Evolutionary conservation across 2,113 vertebrate species (phyloP), one percentile per base, ranked within the genome.

Genomic region (Macaca nemestrina): DNA sequence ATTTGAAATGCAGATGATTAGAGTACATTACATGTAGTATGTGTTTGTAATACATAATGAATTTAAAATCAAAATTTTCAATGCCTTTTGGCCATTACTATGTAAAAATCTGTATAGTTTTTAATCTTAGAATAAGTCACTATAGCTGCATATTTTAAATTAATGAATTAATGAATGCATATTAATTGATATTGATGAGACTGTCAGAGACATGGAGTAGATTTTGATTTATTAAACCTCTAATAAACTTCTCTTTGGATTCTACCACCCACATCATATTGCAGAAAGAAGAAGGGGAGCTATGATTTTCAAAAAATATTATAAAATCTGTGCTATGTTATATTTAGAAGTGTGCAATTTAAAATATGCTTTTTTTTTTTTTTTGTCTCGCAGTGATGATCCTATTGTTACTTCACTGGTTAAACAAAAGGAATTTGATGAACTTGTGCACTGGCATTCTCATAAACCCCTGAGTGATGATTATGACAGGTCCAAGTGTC

Each of bases 371-470:
- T 68, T 18, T 95, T 83, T 95, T 35, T 83, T 94, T 38, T 84
- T 83, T 95, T 38, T 91, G 2, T 88, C 55, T 96, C 18, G 68
- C 80, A 98, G 98, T 6, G 76, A 98, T 93, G 97, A 98, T 61
- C 96, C 98, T 8, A 35, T 75, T 48, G 80, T 98, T 22, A 92
- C 91, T 3, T 97, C 97, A 12, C 87, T 98, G 78, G 87, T 82
- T 35, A 97, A 97, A 78, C 93, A 93, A 12, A 97, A 97, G 83
- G 94, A 94, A 43, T 98, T 98, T 96, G 98, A 98, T 97, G 98
- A 98, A 45, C 97, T 98, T 85, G 14, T 81, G 4, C 98, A 98
- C 17, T 98, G 98, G 98, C 98, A 98, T 97, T 98, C 97, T 80
- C 87, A 78, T 59, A 97, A 84, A 64, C 97, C 45, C 2, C 98